Evolutionary conservation across 1,140 invertebrate species (phyloP), one percentile per base, ranked within the genome.

Genomic region (Ptiloglossa arizonensis): DNA sequence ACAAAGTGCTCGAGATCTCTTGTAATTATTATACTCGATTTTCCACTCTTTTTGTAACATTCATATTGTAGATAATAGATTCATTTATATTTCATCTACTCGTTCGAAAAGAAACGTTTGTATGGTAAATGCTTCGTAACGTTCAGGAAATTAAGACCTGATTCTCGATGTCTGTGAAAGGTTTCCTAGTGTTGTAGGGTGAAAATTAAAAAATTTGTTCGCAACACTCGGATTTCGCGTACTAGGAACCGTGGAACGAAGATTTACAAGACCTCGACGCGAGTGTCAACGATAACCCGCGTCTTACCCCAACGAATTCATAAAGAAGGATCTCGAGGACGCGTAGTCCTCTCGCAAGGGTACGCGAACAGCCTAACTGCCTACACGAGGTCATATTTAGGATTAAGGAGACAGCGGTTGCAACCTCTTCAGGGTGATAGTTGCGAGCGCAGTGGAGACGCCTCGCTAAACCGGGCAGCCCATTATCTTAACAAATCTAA

Each of bases 401-500:
- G 87, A 91, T 89, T 90, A 90, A 90, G 89, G 87, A 86, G 88
- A 86, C 66, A 80, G 71, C 29, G 84, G 84, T 85, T 85, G 83
- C 80, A 86, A 32, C 67, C 80, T 82, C 84, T 85, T 84, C 69
- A 79, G 67, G 32, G 41, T 38, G 75, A 85, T 82, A 70, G 80
- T 86, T 85, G 80, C 63, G 69, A 71, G 57, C 79, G 64, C 48
- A 50, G 73, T 46, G 50, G 48, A 75, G 32, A 29, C 66, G 56
- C 79, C 72, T 29, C 85, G 89, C 87, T 89, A 88, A 90, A 88
- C 85, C 87, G 79, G 77, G 87, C 85, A 82, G 85, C 86, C 89
- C 90, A 92, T 93, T 93, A 93, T 93, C 92, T 91, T 92, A 93
- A 92, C 92, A 92, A 93, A 93, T 93, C 92, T 93, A 92, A 93